Base-by-base conservation (phyloP, 2,888 invertebrate genomes). In the Schizaphis graminum region DNA sequence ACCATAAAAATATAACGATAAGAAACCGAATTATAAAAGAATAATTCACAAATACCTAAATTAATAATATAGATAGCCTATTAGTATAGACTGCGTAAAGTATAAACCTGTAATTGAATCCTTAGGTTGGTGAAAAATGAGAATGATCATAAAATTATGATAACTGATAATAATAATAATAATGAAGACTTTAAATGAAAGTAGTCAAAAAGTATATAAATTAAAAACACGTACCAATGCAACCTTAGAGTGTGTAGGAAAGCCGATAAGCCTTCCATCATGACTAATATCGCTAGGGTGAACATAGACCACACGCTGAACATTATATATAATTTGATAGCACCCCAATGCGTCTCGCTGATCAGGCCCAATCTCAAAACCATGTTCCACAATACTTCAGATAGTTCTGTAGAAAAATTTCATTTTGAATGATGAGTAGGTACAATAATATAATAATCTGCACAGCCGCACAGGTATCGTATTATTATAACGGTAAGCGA, bases 251-350 rank as follows among this genome's bases (percentile, higher is more conserved):
- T 98, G 95, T 98, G 98, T 93, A 98, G 96, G 96, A 98, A 98
- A 26, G 98, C 98, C 0, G 98, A 98, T 26, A 98, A 96, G 0
- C 98, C 98, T 96, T 99, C 98, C 98, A 99, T 98, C 95, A 98
- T 96, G 87, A 98, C 97, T 44, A 98, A 96, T 95, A 98, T 98
- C 95, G 97, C 97, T 47, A 98, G 96, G 0, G 98, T 98, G 95
- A 98, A 97, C 95, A 97, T 96, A 0, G 98, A 97, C 98, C 98
- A 99, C 13, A 97, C 96, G 0, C 96, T 97, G 95, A 98, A 99
- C 21, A 97, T 96, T 92, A 98, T 44, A 49, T 94, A 95, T 41
- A 95, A 95, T 21, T 96, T 95, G 8, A 97, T 95, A 0, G 96
- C 96, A 0, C 96, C 96, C 41, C 96, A 95, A 90, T 94, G 56